Evolutionary conservation across 1,140 invertebrate genomes (phyloP), one percentile per base, ranked within the genome.

Genomic region (Palaemon carinicauda): DNA sequence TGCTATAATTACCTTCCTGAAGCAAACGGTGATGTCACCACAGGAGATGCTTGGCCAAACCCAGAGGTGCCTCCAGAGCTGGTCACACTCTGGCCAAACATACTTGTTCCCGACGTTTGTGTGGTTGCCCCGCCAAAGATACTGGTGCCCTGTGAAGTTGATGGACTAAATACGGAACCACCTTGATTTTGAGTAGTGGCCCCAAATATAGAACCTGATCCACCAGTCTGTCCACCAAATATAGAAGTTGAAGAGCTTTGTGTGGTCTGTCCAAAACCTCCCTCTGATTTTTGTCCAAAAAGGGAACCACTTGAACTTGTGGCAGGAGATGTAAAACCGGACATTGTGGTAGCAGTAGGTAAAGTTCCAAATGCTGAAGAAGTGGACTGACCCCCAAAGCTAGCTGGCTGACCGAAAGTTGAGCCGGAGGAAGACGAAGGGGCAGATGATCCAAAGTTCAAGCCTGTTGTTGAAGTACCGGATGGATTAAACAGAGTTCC

Each of bases 21-120:
- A 29, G 77, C 50, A 53, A 86, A 86, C 33, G 84, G 84, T 73
- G 84, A 86, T 14, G 82, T 21, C 17, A n/a, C 65, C 17, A 69
- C 51, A 3, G 75, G 27, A 15, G 84, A 80, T 31, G 33, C 73
- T 65, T 86, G 84, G 27, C 84, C 84, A 74, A 80, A 80, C 19
- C 80, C 31, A n/a, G 84, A 86, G 52, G 65, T 69, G 7, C 24
- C 65, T 54, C 65, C 80, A 29, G 65, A 54, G 27, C 65, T 78
- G 21, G 50, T 80, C 19, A 60, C 54, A 29, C 56, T 17, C 17
- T 80, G 77, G 21, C 60, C 84, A 74, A 86, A 86, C 33, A 86
- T 9, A 29, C 65, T 53, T 50, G 65, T 31, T 2, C 65, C 80
- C 29, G 80, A 52, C 0, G 84, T 52, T 52, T 80, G 77, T 71